phyloP scores from a whole-genome alignment of 2,113 vertebrate species.

The Siniperca chuatsi region DNA sequence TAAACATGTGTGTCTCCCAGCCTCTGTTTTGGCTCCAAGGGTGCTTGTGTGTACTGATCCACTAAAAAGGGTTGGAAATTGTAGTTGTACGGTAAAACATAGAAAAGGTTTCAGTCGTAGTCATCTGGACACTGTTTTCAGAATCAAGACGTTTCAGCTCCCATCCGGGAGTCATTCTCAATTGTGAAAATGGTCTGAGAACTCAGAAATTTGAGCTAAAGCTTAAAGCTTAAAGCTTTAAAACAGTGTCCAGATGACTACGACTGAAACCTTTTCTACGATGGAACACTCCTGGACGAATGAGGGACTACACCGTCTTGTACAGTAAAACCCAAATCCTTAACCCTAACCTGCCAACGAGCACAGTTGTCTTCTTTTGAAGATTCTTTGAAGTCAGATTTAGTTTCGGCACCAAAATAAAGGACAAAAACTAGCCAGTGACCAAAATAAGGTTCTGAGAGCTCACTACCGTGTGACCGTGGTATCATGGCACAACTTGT shows the following conservation, averaged over 20 bases:
- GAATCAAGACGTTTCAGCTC: no score
- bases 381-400: not conserved
- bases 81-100: not conserved
- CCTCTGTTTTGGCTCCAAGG: not conserved
- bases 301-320: no score
- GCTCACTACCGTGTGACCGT: not conserved
- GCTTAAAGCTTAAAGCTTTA: no score
- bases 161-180: no score
- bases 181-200: no score
- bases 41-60: not conserved
- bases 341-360: not conserved
- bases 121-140: no score
- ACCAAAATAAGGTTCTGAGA: not conserved
- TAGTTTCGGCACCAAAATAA: not conserved
- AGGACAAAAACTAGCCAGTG: not conserved
- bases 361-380: conserved; percentile 2
- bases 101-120: no score
- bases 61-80: not conserved
- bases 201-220: no score
- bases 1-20: not conserved
- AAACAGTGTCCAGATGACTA: no score
- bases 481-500: no score
- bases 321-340: not conserved
- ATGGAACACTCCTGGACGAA: no score
- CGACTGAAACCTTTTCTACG: no score